These are phyloP conservation scores for Eilema sororculum DNA, from an alignment of 2,888 invertebrate genomes.

Conservation along the genomic window DNA sequence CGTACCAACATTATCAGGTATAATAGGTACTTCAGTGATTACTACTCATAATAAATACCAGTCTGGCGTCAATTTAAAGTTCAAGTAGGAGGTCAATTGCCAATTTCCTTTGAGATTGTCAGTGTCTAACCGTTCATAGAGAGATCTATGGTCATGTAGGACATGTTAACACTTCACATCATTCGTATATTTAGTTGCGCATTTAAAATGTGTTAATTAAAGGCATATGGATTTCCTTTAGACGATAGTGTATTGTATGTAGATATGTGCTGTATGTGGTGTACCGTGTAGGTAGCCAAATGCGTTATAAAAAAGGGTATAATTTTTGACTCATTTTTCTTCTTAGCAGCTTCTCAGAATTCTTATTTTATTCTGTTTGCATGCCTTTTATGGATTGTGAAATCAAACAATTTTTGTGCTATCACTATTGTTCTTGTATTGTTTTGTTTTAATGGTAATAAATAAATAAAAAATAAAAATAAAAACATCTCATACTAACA, in stretches of 20 bases:
- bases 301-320: not conserved
- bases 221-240: not conserved
- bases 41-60: slow-evolving; percentile 51
- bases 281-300: too few relatives aligned
- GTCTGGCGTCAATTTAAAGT: slow-evolving; percentile 73
- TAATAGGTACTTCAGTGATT: slow-evolving; percentile 37
- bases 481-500: too few relatives aligned
- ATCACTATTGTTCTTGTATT: too few relatives aligned
- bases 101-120: slow-evolving; percentile 84
- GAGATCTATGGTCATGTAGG: slow-evolving; percentile 53
- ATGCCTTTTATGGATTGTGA: too few relatives aligned
- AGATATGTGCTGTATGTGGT: too few relatives aligned
- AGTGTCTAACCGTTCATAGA: slow-evolving; percentile 76
- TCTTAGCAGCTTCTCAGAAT: not conserved
- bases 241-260: not conserved
- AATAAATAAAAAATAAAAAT: too few relatives aligned
- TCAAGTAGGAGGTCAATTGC: slow-evolving; percentile 83
- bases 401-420: too few relatives aligned
- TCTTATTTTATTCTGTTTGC: not conserved
- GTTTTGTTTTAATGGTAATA: too few relatives aligned
- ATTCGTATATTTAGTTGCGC: not conserved
- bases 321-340: not conserved
- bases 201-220: not conserved
- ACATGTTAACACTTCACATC: not conserved
- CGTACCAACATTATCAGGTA: slow-evolving; percentile 13